phyloP scores from a whole-genome alignment of 2,797 vertebrate species.

The Etheostoma perlongum region DNA sequence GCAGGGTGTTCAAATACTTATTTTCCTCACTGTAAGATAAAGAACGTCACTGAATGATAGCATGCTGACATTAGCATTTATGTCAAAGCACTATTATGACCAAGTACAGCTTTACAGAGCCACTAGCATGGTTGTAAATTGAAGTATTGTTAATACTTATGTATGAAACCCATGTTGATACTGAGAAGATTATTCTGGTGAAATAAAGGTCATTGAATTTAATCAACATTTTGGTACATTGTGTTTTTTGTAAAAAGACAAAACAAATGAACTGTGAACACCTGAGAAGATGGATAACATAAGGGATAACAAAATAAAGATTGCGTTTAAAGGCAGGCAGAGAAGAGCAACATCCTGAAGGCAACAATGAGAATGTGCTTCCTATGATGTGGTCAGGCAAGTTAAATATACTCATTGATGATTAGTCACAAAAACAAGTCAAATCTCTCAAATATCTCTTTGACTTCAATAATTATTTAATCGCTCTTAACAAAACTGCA shows the following conservation, averaged over 20 bases:
- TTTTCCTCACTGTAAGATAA: no score
- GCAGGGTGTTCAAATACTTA: no score
- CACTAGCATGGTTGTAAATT: no score
- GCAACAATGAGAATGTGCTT: slow-evolving; percentile 1
- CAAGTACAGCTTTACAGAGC: no score
- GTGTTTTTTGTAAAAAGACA: no score
- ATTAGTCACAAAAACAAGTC: slow-evolving; percentile 1
- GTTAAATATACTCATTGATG: slow-evolving; percentile 23
- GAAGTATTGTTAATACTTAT: no score
- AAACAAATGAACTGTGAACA: background rate
- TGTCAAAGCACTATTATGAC: no score
- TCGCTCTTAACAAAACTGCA: background rate
- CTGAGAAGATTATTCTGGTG: background rate
- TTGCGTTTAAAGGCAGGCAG: background rate
- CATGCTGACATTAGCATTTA: background rate
- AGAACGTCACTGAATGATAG: background rate
- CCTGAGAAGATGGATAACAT: background rate
- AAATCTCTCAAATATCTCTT: background rate
- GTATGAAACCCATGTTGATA: background rate
- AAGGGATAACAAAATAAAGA: background rate
- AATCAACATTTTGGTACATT: no score
- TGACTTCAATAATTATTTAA: slow-evolving; percentile 27
- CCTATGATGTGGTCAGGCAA: slow-evolving; percentile 1
- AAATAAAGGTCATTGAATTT: background rate
- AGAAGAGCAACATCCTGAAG: background rate